phyloP scores from a whole-genome alignment of 2,797 vertebrate species.

The Euthynnus affinis region DNA sequence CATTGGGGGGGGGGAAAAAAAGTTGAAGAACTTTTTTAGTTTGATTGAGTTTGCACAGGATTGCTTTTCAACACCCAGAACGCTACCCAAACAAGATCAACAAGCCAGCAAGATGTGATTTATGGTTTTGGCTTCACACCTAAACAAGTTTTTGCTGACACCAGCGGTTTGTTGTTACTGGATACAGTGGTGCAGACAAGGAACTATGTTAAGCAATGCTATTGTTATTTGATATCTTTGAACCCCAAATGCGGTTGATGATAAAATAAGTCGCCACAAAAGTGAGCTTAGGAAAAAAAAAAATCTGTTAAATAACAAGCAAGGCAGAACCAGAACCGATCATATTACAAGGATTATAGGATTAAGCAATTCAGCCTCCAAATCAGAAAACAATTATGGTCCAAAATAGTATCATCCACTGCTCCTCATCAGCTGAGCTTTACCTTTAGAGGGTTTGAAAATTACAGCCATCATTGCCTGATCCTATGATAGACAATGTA shows the following conservation, averaged over 20 bases:
- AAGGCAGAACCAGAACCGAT: constrained; percentile 5
- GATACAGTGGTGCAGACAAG: constrained; percentile 4
- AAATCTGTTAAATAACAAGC: constrained; percentile 7
- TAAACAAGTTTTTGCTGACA: constrained; percentile 53
- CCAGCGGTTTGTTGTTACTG: constrained; percentile 31
- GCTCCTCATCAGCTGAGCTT: constrained; percentile 3
- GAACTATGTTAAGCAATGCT: neutral
- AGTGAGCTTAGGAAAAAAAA: neutral
- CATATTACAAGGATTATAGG: constrained; percentile 4
- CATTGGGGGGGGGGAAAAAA: neutral
- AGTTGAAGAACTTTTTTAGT: neutral
- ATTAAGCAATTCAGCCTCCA: constrained; percentile 7
- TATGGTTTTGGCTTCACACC: constrained; percentile 49
- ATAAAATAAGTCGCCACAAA: constrained; percentile 17
- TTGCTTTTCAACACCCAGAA: constrained; percentile 32
- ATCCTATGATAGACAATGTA: neutral
- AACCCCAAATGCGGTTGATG: constrained; percentile 10
- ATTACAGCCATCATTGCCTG: neutral
- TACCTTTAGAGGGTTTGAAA: neutral
- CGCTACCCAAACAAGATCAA: constrained; percentile 38
- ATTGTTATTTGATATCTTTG: constrained; percentile 12
- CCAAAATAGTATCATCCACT: neutral
- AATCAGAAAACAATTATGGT: constrained; percentile 10
- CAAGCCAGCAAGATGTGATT: constrained; percentile 50
- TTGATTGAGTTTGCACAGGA: constrained; percentile 63